Evolutionary conservation across 2,888 invertebrate species (phyloP).

Genomic region (Ommatoiulus sabulosus): DNA sequence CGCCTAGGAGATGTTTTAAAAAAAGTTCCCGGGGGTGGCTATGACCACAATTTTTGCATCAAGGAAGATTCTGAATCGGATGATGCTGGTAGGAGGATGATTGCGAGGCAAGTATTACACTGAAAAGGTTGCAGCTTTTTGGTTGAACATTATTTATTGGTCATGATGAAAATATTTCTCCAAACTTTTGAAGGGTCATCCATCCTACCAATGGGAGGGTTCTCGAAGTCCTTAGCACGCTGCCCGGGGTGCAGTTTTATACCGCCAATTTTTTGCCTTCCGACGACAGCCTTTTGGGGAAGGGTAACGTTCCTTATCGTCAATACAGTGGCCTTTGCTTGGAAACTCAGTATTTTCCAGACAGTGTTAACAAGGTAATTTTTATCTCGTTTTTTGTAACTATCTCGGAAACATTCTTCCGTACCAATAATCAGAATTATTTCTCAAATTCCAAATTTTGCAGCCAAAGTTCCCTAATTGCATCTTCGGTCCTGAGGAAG

Average conservation of each 20-base stretch:
- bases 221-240: slow-evolving; percentile 84
- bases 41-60: slow-evolving; percentile 86
- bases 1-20: slow-evolving; percentile 77
- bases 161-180: no score
- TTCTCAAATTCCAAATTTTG: slow-evolving; percentile 64
- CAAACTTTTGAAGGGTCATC: slow-evolving; percentile 70
- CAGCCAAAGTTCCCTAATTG: slow-evolving; percentile 81
- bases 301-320: slow-evolving; percentile 77
- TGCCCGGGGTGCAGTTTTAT: slow-evolving; percentile 92
- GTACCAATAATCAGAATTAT: no score
- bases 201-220: slow-evolving; percentile 73
- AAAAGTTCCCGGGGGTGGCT: slow-evolving; percentile 78
- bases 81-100: slow-evolving; percentile 56
- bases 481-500: slow-evolving; percentile 78
- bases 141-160: neutral
- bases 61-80: slow-evolving; percentile 48
- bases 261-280: slow-evolving; percentile 80
- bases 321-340: slow-evolving; percentile 86
- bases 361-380: slow-evolving; percentile 85
- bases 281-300: slow-evolving; percentile 75
- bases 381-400: neutral
- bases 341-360: slow-evolving; percentile 93
- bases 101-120: slow-evolving; percentile 50
- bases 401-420: slow-evolving; percentile 1
- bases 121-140: neutral